Percentiles rank a stretch among this genome's conserved stretches.
Conservation (phyloP, 2,797 vertebrate species). For the Gouania willdenowi region DNA sequence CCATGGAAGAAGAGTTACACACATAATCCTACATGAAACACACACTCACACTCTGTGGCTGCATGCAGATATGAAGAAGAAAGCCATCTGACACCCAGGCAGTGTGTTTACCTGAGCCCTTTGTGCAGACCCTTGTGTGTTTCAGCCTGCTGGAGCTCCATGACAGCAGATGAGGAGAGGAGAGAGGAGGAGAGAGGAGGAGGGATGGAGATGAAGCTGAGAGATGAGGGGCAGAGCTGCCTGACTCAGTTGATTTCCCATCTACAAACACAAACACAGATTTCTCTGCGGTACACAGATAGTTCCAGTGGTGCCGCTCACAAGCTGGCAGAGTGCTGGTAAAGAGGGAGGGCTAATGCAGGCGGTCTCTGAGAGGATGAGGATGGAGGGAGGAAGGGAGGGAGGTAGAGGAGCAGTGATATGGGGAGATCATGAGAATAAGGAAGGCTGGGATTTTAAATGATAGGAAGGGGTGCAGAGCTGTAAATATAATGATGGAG, state of each 20-base stretch:
- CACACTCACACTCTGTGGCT: slow-evolving; percentile 1
- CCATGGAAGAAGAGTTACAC: slow-evolving; percentile 12
- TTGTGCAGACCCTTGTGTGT: slow-evolving; percentile 52
- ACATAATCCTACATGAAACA: background rate
- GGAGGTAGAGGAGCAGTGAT: background rate
- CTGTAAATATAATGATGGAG: slow-evolving; percentile 14
- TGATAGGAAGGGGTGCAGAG: slow-evolving; percentile 15
- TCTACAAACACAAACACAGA: slow-evolving; percentile 24
- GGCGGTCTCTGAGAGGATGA: slow-evolving; percentile 36
- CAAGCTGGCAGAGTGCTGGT: slow-evolving; percentile 13
- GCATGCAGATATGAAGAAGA: slow-evolving; percentile 34
- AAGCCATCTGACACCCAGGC: slow-evolving; percentile 1
- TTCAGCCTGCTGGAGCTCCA: slow-evolving; percentile 64
- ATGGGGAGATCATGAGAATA: background rate
- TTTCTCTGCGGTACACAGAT: slow-evolving; percentile 45
- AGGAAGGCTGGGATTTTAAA: background rate
- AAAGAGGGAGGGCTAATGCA: slow-evolving; percentile 52
- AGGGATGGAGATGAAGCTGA: slow-evolving; percentile 41
- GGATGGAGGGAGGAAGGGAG: slow-evolving; percentile 5
- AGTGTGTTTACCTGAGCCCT: slow-evolving; percentile 66
- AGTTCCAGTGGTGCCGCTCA: slow-evolving; percentile 41
- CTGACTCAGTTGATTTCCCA: slow-evolving; percentile 61
- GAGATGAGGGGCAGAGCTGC: slow-evolving; percentile 61
- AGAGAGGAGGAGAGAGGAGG: slow-evolving; percentile 30
- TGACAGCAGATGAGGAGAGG: slow-evolving; percentile 51